phyloP scores from a whole-genome alignment of 1,140 invertebrate species.

The Gryllus bimaculatus region DNA sequence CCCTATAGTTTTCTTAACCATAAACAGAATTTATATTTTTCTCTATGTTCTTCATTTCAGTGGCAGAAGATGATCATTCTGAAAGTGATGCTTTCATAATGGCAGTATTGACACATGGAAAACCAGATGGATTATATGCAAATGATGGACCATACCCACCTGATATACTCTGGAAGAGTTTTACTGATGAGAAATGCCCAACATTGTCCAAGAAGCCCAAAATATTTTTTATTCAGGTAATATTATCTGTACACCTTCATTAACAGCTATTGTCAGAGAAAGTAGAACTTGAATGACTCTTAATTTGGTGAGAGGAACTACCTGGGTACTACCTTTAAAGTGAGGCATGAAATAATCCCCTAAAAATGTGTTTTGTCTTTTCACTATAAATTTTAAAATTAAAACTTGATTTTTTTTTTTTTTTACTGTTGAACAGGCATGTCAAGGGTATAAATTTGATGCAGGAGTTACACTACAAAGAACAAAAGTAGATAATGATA shows the following conservation, averaged over 20 bases:
- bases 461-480: not conserved
- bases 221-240: slow-evolving; percentile 74
- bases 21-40: no score
- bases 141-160: slow-evolving; percentile 76
- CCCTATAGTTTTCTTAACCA: no score
- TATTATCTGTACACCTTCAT: no score
- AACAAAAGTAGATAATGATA: not conserved
- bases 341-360: no score
- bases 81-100: slow-evolving; percentile 69
- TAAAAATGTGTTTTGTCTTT: no score
- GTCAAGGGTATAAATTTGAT: not conserved
- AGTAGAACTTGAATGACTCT: no score
- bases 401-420: not conserved
- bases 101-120: slow-evolving; percentile 81
- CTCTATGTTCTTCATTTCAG: slow-evolving; percentile 30
- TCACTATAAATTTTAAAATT: no score
- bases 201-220: slow-evolving; percentile 86
- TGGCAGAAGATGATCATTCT: slow-evolving; percentile 59
- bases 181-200: slow-evolving; percentile 77
- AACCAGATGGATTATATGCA: slow-evolving; percentile 77
- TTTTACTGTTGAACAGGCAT: not conserved
- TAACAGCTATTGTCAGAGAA: no score
- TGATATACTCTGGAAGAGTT: slow-evolving; percentile 70
- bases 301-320: no score
- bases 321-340: no score